A percentile compares a stretch with the other conserved stretches of the same genome.
Conservation (phyloP, 1,140 invertebrate species). For the Drosophila willistoni region DNA sequence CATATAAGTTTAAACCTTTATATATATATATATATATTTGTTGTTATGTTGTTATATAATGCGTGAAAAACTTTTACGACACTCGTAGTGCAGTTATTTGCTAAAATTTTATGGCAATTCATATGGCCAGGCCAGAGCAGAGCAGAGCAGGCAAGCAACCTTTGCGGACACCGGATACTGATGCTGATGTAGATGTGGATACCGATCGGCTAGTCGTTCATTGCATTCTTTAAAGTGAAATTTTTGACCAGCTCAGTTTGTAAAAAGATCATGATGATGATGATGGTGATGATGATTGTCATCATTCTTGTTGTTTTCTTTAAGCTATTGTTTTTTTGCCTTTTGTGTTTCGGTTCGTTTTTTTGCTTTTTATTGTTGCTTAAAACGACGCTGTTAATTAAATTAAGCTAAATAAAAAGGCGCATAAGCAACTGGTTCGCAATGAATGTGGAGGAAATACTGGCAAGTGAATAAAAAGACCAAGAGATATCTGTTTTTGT, state of each 20-base stretch:
- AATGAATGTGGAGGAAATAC: slow-evolving; percentile 52
- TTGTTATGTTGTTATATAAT: slow-evolving; percentile 57
- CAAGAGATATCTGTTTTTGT: slow-evolving; percentile 17
- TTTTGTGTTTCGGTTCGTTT: slow-evolving; percentile 16
- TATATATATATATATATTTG: neutral
- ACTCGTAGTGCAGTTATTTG: slow-evolving; percentile 58
- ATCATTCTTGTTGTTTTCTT: slow-evolving; percentile 18
- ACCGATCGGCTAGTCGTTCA: slow-evolving; percentile 41
- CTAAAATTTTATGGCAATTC: slow-evolving; percentile 47
- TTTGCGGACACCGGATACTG: slow-evolving; percentile 41
- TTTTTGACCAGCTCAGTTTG: slow-evolving; percentile 24
- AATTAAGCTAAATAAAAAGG: slow-evolving; percentile 77
- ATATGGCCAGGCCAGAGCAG: slow-evolving; percentile 28
- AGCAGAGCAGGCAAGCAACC: slow-evolving; percentile 21
- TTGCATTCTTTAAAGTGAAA: slow-evolving; percentile 80
- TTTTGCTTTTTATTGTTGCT: slow-evolving; percentile 52
- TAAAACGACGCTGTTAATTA: slow-evolving; percentile 74
- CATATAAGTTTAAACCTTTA: neutral
- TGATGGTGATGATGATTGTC: slow-evolving; percentile 25
- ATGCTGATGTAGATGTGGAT: slow-evolving; percentile 37
- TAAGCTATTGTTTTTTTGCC: slow-evolving; percentile 30
- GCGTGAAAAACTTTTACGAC: slow-evolving; percentile 65
- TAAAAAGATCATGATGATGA: slow-evolving; percentile 31
- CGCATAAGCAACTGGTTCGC: slow-evolving; percentile 64
- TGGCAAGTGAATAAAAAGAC: slow-evolving; percentile 47